phyloP scores from a whole-genome alignment of 2,797 vertebrate species.

The Galago senegalensis region DNA sequence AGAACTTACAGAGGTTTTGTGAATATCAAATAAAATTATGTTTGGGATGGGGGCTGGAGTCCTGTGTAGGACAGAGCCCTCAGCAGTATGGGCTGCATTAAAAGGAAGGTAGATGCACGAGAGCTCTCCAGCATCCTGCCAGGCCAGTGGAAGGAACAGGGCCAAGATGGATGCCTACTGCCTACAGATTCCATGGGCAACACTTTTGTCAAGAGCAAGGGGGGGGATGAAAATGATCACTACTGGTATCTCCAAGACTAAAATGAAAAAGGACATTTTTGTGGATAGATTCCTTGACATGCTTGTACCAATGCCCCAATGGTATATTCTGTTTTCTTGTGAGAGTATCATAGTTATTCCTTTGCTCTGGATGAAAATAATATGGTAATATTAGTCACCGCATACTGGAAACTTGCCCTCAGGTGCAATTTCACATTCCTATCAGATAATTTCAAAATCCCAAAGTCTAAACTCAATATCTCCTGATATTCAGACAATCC shows the following conservation, averaged over 20 bases:
- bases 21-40: conserved; percentile 25
- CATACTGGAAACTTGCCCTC: conserved; percentile 29
- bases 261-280: not conserved
- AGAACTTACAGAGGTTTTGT: not conserved
- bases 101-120: not conserved
- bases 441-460: not conserved
- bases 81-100: not conserved
- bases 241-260: not conserved
- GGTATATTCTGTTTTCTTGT: not conserved
- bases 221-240: not conserved
- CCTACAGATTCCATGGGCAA: not conserved
- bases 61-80: not conserved
- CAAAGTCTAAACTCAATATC: not conserved
- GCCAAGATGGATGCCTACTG: not conserved
- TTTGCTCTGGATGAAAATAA: not conserved
- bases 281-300: not conserved
- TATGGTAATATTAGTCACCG: not conserved
- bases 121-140: not conserved
- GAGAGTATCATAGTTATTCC: not conserved
- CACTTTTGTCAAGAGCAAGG: not conserved
- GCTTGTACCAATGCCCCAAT: not conserved
- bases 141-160: not conserved
- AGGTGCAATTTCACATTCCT: not conserved
- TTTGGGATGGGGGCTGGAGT: not conserved
- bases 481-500: not conserved